Percentiles rank a stretch among this genome's conserved stretches.
Conservation (phyloP, 2,888 invertebrate genomes). For the Noctua janthe region DNA sequence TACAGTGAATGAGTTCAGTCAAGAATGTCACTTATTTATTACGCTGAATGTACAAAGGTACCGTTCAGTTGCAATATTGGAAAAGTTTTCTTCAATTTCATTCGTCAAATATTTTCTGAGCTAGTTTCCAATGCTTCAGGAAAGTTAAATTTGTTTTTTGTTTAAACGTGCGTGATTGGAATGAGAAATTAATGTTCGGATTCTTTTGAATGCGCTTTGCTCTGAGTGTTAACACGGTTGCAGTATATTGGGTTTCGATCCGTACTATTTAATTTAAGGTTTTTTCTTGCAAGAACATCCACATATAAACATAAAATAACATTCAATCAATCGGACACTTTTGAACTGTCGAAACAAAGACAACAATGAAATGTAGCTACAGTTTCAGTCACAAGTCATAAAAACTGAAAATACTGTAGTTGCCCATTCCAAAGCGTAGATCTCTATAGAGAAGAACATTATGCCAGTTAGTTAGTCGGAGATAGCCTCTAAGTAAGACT, state of each 20-base stretch:
- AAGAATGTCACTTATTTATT: not conserved
- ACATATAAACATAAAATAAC: not conserved
- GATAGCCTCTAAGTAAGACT: not conserved
- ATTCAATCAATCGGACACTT: too few relatives aligned
- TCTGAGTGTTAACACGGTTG: not conserved
- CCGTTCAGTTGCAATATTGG: conserved; percentile 54
- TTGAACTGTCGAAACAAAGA: too few relatives aligned
- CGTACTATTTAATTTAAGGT: not conserved
- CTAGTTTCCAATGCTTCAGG: conserved; percentile 48
- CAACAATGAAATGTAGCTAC: too few relatives aligned
- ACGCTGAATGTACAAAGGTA: conserved; percentile 13
- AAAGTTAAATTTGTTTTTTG: conserved; percentile 53
- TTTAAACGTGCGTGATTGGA: conserved; percentile 35
- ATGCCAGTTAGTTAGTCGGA: not conserved
- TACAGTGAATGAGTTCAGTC: not conserved
- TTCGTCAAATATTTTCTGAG: conserved; percentile 59
- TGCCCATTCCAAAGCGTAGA: too few relatives aligned
- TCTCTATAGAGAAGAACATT: not conserved
- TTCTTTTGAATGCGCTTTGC: not conserved
- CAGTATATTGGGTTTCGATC: not conserved
- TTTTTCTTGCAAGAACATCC: not conserved
- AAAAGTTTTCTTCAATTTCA: conserved; percentile 57
- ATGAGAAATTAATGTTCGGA: conserved; percentile 29
- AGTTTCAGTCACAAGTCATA: too few relatives aligned
- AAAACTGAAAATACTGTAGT: too few relatives aligned